A percentile compares a stretch with the other conserved stretches of the same genome.
phyloP scores from a whole-genome alignment of 1,140 invertebrate species.

The Calycopis cecrops region DNA sequence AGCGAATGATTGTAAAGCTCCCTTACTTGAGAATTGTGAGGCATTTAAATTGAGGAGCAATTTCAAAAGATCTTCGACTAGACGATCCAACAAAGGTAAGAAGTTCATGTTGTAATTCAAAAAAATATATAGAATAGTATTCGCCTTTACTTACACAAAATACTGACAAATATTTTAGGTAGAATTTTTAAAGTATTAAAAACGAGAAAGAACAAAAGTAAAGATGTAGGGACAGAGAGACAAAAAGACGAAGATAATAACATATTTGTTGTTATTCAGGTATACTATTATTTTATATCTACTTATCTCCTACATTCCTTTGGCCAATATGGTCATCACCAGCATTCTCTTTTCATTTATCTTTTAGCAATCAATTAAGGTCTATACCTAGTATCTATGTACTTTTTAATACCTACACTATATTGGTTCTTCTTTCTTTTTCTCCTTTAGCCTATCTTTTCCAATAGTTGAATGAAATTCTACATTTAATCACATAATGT shows the following conservation, averaged over 20 bases:
- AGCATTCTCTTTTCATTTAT: no score
- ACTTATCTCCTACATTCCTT: neutral
- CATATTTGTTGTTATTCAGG: conserved; percentile 49
- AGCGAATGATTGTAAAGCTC: conserved; percentile 35
- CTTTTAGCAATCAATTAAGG: no score
- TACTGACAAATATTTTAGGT: conserved; percentile 31
- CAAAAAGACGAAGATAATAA: conserved; percentile 39
- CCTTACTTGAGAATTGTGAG: conserved; percentile 60
- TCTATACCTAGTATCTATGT: no score
- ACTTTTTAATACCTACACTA: no score
- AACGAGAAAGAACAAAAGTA: conserved; percentile 43
- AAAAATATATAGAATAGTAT: neutral
- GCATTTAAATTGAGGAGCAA: conserved; percentile 61
- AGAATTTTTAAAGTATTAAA: conserved; percentile 63
- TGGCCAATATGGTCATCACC: no score
- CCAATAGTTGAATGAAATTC: no score
- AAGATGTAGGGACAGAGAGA: conserved; percentile 31
- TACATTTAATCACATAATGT: no score
- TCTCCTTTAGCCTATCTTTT: no score
- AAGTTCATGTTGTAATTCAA: conserved; percentile 1
- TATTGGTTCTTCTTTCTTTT: no score
- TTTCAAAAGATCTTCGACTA: conserved; percentile 60
- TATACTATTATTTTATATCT: neutral
- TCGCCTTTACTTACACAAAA: neutral
- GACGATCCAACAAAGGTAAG: conserved; percentile 60